These are phyloP conservation scores for Zonitis immaculata DNA, from an alignment of 2,888 invertebrate genomes.

Conservation along the genomic window DNA sequence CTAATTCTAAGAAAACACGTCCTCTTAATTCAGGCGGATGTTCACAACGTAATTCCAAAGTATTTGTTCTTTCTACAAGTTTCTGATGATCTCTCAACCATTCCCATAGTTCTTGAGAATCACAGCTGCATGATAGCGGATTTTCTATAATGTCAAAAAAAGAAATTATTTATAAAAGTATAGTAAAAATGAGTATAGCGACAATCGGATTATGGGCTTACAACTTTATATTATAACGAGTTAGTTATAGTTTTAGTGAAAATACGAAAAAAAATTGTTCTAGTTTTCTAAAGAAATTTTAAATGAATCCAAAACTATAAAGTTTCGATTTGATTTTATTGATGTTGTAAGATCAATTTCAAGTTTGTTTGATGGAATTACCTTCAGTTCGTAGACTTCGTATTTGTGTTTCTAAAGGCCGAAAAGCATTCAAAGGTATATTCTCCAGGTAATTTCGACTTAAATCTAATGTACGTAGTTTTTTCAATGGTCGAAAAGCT, in stretches of 20 bases:
- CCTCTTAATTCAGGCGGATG: conserved; percentile 78
- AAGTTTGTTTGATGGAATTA: conserved; percentile 48
- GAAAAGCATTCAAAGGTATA: conserved; percentile 71
- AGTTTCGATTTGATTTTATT: neutral
- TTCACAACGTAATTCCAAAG: conserved; percentile 68
- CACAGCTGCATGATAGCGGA: conserved; percentile 84
- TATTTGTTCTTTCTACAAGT: conserved; percentile 56
- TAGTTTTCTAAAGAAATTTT: no score
- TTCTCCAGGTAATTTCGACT: conserved; percentile 79
- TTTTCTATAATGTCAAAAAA: conserved; percentile 77
- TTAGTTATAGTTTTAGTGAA: no score
- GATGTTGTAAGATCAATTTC: neutral
- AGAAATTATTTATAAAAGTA: no score
- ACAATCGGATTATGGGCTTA: neutral
- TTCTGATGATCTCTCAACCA: conserved; percentile 88
- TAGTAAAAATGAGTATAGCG: neutral
- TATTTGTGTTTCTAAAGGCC: conserved; percentile 77
- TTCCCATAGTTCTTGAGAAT: conserved; percentile 86
- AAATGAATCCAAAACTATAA: no score
- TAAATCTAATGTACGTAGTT: conserved; percentile 70
- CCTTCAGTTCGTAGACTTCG: conserved; percentile 74
- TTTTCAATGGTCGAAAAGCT: conserved; percentile 70
- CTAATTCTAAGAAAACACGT: conserved; percentile 67
- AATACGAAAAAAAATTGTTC: no score
- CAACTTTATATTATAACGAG: no score